Evolutionary conservation across 2,797 vertebrate genomes (phyloP), one percentile per base, ranked within the genome.

Genomic region (Chromis chromis): DNA sequence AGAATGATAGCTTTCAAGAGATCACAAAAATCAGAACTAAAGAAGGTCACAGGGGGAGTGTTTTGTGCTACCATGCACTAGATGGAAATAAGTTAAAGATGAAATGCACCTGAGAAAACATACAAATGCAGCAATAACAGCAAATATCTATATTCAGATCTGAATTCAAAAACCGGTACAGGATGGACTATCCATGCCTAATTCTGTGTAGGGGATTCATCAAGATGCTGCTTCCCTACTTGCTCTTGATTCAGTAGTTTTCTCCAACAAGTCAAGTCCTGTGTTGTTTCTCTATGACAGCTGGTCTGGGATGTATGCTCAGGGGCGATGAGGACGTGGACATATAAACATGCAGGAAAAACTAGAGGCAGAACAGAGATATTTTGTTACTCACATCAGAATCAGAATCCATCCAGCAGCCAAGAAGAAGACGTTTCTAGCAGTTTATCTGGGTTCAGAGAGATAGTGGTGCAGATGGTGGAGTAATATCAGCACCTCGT

Each of bases 381-480:
- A n/a, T 48, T 48, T 48, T 19, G 42, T 44, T 44, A 7, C 19
- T 44, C 42, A 6, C 19, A 19, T 48, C 46, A n/a, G n/a, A 48
- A 19, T 48, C 46, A n/a, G n/a, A 48, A 48, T 48, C 46, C 19
- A 11, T n/a, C 19, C 7, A 10, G 46, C 19, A 21, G 46, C 19
- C n/a, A n/a, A 48, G n/a, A 48, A 21, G 21, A 21, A 27, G n/a
- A 70, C 0, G 22, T 69, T 65, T 68, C 19, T 6, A 24, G 42
- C 54, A 19, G 31, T 63, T 49, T 31, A n/a, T 57, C 22, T 53
- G 25, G 46, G 44, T 58, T 56, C 48, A 67, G 28, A 60, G 39
- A 64, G 46, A 62, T 8, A 10, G 60, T 19, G 27, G 54, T 57
- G 4, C 67, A 73, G 81, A 69, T 69, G 76, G 56, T 28, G 27